Evolutionary conservation across 1,140 invertebrate species (phyloP).

Genomic region (Cepaea nemoralis): DNA sequence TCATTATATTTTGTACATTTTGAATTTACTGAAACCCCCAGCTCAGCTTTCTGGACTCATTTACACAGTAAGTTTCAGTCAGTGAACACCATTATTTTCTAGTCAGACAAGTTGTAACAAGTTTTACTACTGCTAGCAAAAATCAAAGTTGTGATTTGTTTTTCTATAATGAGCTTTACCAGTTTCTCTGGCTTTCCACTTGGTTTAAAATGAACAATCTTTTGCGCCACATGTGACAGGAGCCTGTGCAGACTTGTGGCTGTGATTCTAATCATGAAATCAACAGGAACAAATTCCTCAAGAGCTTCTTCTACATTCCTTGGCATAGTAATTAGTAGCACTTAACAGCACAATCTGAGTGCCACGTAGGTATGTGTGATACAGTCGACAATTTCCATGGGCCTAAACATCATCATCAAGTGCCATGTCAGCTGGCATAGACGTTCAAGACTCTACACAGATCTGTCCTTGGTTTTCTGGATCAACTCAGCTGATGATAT

Average conservation of each 20-base stretch:
- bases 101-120: constrained; percentile 23
- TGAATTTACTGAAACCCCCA: constrained; percentile 81
- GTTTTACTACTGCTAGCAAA: constrained; percentile 35
- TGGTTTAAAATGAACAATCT: constrained; percentile 82
- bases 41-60: constrained; percentile 73
- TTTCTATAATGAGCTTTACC: constrained; percentile 11
- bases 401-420: no score
- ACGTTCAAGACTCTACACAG: no score
- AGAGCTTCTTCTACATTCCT: constrained; percentile 79
- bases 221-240: constrained; percentile 86
- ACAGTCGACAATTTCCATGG: background rate
- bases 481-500: no score
- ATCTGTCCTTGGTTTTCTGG: no score
- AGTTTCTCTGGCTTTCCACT: constrained; percentile 77
- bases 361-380: constrained; percentile 33
- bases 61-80: constrained; percentile 21
- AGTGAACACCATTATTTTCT: constrained; percentile 6
- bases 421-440: no score
- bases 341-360: constrained; percentile 80
- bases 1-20: no score
- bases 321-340: constrained; percentile 91
- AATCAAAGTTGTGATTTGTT: constrained; percentile 1
- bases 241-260: constrained; percentile 78
- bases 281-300: constrained; percentile 77
- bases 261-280: constrained; percentile 51